Evolutionary conservation across 2,113 vertebrate genomes (phyloP).

Genomic region (Pseudonaja textilis): DNA sequence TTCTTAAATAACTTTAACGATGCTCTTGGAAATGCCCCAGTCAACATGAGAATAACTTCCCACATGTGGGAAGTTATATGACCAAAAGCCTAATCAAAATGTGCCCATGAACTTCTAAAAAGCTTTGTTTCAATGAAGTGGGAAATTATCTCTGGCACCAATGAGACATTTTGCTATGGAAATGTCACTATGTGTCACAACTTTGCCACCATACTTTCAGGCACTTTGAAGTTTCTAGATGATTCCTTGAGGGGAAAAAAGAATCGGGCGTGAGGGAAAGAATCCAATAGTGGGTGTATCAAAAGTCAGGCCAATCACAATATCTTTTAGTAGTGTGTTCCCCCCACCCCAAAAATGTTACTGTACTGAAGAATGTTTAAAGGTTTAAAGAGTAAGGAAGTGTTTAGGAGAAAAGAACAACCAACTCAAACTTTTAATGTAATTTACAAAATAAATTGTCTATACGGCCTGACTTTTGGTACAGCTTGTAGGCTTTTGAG

Average conservation of each 20-base stretch:
- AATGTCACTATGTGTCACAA: background rate
- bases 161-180: conserved; percentile 43
- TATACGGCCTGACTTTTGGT: background rate
- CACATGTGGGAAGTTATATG: background rate
- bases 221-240: conserved; percentile 50
- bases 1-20: background rate
- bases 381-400: background rate
- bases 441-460: background rate
- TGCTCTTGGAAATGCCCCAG: background rate
- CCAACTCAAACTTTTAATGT: background rate
- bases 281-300: background rate
- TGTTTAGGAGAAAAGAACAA: background rate
- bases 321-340: background rate
- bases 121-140: background rate
- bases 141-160: conserved; percentile 47
- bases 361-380: background rate
- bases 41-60: background rate
- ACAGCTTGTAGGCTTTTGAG: background rate
- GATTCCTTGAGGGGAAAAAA: background rate
- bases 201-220: conserved; percentile 41
- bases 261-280: too few relatives aligned
- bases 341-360: background rate
- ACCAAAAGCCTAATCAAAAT: conserved; percentile 19
- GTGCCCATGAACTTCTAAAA: background rate
- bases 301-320: background rate